Evolutionary conservation across 2,113 vertebrate genomes (phyloP), one percentile per base, ranked within the genome.

Genomic region (Peromyscus polionotus): DNA sequence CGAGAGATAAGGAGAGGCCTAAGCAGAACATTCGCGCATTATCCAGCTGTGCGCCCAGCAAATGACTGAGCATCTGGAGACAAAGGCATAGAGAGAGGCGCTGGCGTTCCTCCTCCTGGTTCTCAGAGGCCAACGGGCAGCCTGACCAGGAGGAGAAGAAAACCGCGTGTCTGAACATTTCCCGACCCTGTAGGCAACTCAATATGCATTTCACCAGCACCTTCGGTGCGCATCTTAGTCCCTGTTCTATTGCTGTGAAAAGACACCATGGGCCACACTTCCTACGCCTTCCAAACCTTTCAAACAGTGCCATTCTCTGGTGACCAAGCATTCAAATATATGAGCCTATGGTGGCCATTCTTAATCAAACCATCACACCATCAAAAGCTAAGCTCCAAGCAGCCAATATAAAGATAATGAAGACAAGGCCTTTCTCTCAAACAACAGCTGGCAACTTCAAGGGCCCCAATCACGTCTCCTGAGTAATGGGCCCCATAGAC

Each of bases 1-100:
- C 36, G 10, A 36, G 16, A 87, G n/a, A 54, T 51, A n/a, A 83
- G 36, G 67, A 42, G 51, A 84, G 16, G 75, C n/a, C 19, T 26
- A 5, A 9, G 19, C 51, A 45, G 28, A 68, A 57, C 2, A 0
- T 24, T 4, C 1, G 7, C 12, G 2, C 48, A 7, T 9, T 28
- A 20, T 17, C 13, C 10, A 14, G 10, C 51, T 4, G 4, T 6
- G n/a, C 3, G 39, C n/a, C 79, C 48, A 16, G 36, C 8, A 14
- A 13, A 36, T 0, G 26, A 4, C 24, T n/a, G 16, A 67, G 13
- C 22, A 17, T 75, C 10, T n/a, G 22, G 45, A 17, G 24, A 88
- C 42, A 67, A 81, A 42, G 9, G 45, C 54, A 22, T 75, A 28
- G 68, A 39, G 48, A 59, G 22, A 85, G n/a, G 72, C 61, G 10